Evolutionary conservation across 1,140 invertebrate species (phyloP).

Genomic region (Nebria ingens): DNA sequence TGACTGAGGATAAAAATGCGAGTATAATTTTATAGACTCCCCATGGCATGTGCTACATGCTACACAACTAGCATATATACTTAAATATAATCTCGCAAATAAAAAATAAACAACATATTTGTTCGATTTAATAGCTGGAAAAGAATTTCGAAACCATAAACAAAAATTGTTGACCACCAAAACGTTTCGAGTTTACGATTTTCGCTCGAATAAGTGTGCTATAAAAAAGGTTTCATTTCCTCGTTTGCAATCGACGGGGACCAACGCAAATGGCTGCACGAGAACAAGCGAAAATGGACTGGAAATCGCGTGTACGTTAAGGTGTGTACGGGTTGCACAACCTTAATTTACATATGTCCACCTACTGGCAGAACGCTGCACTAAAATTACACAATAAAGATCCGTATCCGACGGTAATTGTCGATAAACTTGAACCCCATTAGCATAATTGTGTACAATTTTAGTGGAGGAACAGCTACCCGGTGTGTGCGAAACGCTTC

Average conservation of each 20-base stretch:
- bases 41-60: too few species aligned
- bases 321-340: not conserved
- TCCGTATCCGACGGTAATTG: slow-evolving; percentile 8
- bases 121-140: not conserved
- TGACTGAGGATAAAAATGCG: too few species aligned
- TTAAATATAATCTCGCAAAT: too few species aligned
- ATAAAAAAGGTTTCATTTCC: not conserved
- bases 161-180: too few species aligned
- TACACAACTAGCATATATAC: too few species aligned
- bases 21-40: too few species aligned
- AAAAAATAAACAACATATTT: not conserved
- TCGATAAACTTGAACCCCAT: slow-evolving; percentile 1
- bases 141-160: not conserved
- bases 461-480: not conserved
- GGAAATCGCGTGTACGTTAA: not conserved
- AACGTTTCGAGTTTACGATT: not conserved
- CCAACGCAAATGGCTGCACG: not conserved
- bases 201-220: not conserved
- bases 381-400: slow-evolving; percentile 9
- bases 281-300: not conserved
- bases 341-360: slow-evolving; percentile 5
- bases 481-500: not conserved
- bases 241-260: not conserved
- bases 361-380: slow-evolving; percentile 2
- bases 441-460: slow-evolving; percentile 2